These are phyloP conservation scores for Phymorhynchus buccinoides DNA, from an alignment of 1,140 invertebrate species.

Conservation along the genomic window DNA sequence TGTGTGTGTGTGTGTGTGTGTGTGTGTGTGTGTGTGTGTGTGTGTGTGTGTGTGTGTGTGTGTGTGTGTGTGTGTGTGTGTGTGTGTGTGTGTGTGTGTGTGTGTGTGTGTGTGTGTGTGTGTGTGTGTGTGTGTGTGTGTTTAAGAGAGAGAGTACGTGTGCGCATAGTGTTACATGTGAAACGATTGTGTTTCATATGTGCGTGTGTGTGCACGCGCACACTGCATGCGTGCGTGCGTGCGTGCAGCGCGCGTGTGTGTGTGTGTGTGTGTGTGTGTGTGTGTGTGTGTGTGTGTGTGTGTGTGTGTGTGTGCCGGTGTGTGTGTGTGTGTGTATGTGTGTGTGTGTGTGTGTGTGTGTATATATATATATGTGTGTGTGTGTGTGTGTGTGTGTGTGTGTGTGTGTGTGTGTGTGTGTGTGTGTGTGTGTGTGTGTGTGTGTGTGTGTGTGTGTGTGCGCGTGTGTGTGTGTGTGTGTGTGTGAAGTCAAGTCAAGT, in stretches of 20 bases:
- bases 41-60: background rate
- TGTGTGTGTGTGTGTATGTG: background rate
- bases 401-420: slow-evolving; percentile 17
- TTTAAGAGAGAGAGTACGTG: too few species aligned
- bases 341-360: slow-evolving; percentile 10
- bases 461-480: background rate
- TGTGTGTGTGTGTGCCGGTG: background rate
- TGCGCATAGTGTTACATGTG: too few species aligned
- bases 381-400: background rate
- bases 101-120: background rate
- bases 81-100: slow-evolving; percentile 27
- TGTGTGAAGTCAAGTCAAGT: background rate
- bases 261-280: slow-evolving; percentile 14
- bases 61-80: slow-evolving; percentile 16
- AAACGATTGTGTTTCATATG: too few species aligned
- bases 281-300: background rate
- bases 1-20: background rate
- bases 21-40: background rate
- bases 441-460: background rate
- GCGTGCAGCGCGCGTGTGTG: slow-evolving; percentile 7
- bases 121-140: too few species aligned
- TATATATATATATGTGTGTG: background rate
- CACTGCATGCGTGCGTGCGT: slow-evolving; percentile 10
- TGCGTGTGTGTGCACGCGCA: background rate
- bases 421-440: slow-evolving; percentile 4